Conservation (phyloP, 2,797 vertebrate genomes). For the Cynopterus sphinx region DNA sequence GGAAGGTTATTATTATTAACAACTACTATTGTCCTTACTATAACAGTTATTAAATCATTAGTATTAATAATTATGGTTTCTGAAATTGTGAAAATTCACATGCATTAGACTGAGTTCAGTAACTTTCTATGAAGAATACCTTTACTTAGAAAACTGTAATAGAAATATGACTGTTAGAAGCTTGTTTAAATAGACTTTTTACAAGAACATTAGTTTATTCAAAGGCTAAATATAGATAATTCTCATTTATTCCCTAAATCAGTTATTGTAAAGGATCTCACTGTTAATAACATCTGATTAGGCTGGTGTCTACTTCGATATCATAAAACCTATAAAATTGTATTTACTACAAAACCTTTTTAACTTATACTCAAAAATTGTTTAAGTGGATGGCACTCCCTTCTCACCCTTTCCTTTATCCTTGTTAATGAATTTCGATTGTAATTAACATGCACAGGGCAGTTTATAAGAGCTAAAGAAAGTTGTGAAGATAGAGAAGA, state of each 20-base stretch:
- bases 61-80: not conserved
- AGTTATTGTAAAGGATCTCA: not conserved
- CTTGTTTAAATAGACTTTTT: constrained; percentile 14
- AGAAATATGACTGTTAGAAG: not conserved
- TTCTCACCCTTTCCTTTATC: not conserved
- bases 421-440: not conserved
- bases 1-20: not conserved
- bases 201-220: not conserved
- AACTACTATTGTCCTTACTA: not conserved
- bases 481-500: not conserved
- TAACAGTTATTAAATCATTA: not conserved
- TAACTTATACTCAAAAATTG: not conserved
- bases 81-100: not conserved
- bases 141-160: constrained; percentile 26
- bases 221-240: constrained; percentile 31
- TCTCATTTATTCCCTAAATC: constrained; percentile 30
- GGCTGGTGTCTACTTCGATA: not conserved
- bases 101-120: not conserved
- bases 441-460: not conserved
- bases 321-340: not conserved
- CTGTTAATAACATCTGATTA: not conserved
- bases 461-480: not conserved
- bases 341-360: constrained; percentile 24
- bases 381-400: not conserved
- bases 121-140: not conserved